Conservation (phyloP, 2,113 vertebrate genomes). For the Myrmecophaga tridactyla region DNA sequence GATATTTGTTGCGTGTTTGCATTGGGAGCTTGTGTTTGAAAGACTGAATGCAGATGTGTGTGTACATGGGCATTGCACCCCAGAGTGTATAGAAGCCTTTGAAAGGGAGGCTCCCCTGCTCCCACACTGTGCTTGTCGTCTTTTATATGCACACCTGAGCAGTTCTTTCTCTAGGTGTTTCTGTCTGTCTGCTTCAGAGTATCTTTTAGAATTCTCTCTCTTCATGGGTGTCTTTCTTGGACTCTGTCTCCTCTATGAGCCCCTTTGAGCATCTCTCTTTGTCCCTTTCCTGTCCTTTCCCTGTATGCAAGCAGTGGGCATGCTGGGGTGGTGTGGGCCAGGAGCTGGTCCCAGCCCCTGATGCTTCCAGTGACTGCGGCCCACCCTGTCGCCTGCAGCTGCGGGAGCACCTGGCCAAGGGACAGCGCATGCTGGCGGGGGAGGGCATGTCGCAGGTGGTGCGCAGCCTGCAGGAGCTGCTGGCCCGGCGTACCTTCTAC, state of each 20-base stretch:
- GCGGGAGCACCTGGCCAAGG: conserved; percentile 98
- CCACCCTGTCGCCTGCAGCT: conserved; percentile 83
- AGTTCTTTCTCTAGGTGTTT: background rate
- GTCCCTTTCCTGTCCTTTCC: background rate
- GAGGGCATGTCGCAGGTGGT: conserved; percentile 99
- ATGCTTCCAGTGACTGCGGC: background rate
- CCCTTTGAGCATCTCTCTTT: background rate
- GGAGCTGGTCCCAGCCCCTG: background rate
- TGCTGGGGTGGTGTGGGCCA: background rate
- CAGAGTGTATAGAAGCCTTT: background rate
- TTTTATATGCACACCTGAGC: background rate
- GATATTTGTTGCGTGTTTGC: background rate
- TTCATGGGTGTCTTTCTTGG: background rate
- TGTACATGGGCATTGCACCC: background rate
- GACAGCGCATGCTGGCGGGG: conserved; percentile 98
- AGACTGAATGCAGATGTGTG: no score
- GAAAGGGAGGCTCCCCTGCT: background rate
- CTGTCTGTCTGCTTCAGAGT: background rate
- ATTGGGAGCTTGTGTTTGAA: background rate
- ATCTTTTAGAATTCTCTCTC: background rate
- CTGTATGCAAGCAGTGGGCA: background rate
- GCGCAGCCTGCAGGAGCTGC: conserved; percentile 94
- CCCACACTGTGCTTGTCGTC: background rate
- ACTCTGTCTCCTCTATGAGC: accelerated
- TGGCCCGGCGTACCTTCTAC: conserved; percentile 96